Conservation (phyloP, 2,797 vertebrate genomes). For the Mareca penelope region DNA sequence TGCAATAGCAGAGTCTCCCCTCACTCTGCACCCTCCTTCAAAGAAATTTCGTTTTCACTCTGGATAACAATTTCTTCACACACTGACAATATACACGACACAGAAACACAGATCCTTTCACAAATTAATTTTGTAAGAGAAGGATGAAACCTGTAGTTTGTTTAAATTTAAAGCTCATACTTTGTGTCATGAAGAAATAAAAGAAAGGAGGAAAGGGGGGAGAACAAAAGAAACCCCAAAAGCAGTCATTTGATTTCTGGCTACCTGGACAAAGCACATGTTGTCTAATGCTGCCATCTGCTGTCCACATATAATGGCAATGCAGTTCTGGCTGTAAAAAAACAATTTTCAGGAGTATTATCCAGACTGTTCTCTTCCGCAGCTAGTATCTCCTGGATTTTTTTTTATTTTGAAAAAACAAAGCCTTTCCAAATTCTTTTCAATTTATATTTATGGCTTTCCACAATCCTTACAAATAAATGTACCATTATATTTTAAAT, state of each 20-base stretch:
- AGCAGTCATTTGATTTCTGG: not conserved
- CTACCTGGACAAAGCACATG: not conserved
- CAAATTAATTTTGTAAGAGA: conserved; percentile 15
- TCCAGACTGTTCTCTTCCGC: not conserved
- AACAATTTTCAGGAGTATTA: not conserved
- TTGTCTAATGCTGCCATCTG: conserved; percentile 60
- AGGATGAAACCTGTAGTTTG: not conserved
- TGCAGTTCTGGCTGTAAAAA: not conserved
- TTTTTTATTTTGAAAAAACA: not conserved
- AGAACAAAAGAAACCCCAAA: conserved; percentile 66
- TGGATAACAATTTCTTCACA: not conserved
- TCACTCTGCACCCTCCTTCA: not conserved
- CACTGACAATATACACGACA: fast-evolving
- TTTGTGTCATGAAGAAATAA: conserved; percentile 9
- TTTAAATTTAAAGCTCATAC: not conserved
- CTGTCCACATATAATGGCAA: not conserved
- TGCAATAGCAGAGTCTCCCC: not conserved
- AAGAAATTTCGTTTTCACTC: conserved; percentile 19
- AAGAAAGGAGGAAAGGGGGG: not conserved
- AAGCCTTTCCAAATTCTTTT: not conserved
- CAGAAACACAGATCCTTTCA: not conserved
- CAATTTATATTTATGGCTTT: not conserved
- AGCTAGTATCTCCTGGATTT: not conserved
- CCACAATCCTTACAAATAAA: not conserved
- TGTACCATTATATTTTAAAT: not conserved